Percentiles rank a stretch among this genome's conserved stretches.
Evolutionary conservation across 2,888 invertebrate species (phyloP).

Genomic region (Diadromus collaris): DNA sequence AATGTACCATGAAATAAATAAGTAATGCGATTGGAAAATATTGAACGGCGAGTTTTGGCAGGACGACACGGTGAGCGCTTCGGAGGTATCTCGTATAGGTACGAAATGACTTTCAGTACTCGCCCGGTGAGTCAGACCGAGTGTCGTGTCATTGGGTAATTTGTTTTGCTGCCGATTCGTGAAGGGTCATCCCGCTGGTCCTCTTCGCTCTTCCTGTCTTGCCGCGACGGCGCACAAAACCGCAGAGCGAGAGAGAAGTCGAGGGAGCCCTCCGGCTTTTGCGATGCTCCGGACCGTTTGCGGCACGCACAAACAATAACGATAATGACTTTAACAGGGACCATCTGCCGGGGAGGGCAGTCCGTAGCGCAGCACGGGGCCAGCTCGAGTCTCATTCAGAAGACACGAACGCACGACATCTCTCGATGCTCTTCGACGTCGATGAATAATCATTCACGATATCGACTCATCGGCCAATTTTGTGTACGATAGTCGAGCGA

Average conservation of each 20-base stretch:
- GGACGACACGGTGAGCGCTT: background rate
- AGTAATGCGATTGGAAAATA: background rate
- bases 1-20: too few species aligned
- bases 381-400: conserved; percentile 51
- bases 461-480: conserved; percentile 37
- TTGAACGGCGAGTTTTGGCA: background rate
- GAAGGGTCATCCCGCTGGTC: conserved; percentile 49
- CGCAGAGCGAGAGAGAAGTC: conserved; percentile 8
- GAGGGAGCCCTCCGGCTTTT: conserved; percentile 39
- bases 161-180: conserved; percentile 58
- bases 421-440: conserved; percentile 34
- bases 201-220: conserved; percentile 44
- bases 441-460: conserved; percentile 42
- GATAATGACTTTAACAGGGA: conserved; percentile 71
- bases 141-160: conserved; percentile 59
- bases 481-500: conserved; percentile 20
- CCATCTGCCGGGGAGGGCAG: conserved; percentile 63
- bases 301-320: conserved; percentile 69
- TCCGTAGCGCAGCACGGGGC: conserved; percentile 52
- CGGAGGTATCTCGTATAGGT: background rate
- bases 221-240: conserved; percentile 52
- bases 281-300: conserved; percentile 47
- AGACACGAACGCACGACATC: conserved; percentile 29
- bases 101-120: conserved; percentile 44
- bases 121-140: conserved; percentile 58